Percentiles rank a stretch among this genome's conserved stretches.
These are phyloP conservation scores for Pedionomus torquatus DNA, from an alignment of 2,113 vertebrate genomes.

Conservation along the genomic window DNA sequence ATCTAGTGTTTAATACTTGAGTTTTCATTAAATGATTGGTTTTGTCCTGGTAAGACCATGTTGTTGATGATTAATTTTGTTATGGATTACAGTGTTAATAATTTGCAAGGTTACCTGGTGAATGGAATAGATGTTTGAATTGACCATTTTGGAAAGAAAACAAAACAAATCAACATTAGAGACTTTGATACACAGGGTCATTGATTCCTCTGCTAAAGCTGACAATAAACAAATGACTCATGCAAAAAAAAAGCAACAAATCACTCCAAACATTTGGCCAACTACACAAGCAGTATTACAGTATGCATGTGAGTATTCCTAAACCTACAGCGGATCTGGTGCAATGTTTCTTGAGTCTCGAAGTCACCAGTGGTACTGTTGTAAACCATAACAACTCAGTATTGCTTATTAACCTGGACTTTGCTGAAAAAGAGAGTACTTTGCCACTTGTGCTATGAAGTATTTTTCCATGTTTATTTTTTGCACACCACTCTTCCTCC, in stretches of 20 bases:
- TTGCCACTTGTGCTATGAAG: not conserved
- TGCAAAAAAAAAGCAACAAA: not conserved
- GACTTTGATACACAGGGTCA: not conserved
- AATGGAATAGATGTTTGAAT: not conserved
- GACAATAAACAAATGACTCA: not conserved
- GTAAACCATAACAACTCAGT: not conserved
- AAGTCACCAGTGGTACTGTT: not conserved
- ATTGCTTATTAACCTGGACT: not conserved
- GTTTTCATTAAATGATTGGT: not conserved
- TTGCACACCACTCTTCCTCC: not conserved
- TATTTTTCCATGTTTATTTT: not conserved
- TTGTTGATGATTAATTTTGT: conserved; percentile 50
- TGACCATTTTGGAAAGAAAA: not conserved
- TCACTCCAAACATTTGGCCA: not conserved
- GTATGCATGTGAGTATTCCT: not conserved
- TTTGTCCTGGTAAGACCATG: not conserved
- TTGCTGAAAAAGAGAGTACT: not conserved
- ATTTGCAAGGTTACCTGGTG: not conserved
- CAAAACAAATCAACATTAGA: conserved; percentile 10
- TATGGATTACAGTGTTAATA: conserved; percentile 23
- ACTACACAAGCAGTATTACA: not conserved
- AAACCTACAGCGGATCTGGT: not conserved
- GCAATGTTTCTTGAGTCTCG: not conserved
- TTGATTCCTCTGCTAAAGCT: not conserved
- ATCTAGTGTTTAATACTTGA: not conserved